Percentiles rank a stretch among this genome's conserved stretches.
These are phyloP conservation scores for Phasianus colchicus DNA, from an alignment of 2,113 vertebrate genomes.

Conservation along the genomic window DNA sequence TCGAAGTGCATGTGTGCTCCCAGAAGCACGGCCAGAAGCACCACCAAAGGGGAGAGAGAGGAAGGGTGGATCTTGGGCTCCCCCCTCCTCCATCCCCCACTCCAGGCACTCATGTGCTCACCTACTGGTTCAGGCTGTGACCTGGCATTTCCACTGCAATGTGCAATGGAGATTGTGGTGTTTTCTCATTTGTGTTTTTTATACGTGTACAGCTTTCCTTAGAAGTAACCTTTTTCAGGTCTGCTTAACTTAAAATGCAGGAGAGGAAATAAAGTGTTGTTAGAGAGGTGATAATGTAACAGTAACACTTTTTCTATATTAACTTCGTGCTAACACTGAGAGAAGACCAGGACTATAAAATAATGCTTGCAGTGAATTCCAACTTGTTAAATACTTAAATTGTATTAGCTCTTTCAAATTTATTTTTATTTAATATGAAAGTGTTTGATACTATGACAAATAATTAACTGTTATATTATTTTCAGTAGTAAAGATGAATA, in stretches of 20 bases:
- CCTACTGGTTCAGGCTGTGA: too few relatives aligned
- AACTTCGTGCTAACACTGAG: background rate
- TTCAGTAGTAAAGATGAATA: conserved; percentile 10
- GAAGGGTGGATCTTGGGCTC: too few relatives aligned
- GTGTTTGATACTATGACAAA: background rate
- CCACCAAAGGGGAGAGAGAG: too few relatives aligned
- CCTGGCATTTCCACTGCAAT: background rate
- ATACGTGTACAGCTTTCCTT: background rate
- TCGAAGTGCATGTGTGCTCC: too few relatives aligned
- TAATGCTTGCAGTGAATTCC: background rate
- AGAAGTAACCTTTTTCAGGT: background rate
- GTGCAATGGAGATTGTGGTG: background rate
- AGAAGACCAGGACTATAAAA: too few relatives aligned
- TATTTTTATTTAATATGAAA: background rate
- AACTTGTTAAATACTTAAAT: background rate
- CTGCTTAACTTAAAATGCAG: background rate
- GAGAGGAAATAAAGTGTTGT: background rate
- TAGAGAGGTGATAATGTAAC: conserved; percentile 12
- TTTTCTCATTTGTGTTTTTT: background rate
- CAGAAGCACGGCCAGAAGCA: too few relatives aligned
- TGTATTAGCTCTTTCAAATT: background rate
- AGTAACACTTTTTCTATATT: background rate
- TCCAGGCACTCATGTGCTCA: too few relatives aligned
- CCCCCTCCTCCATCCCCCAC: too few relatives aligned
- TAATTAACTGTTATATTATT: background rate